Conservation (phyloP, 2,888 invertebrate genomes). For the Exephanes ischioxanthus region DNA sequence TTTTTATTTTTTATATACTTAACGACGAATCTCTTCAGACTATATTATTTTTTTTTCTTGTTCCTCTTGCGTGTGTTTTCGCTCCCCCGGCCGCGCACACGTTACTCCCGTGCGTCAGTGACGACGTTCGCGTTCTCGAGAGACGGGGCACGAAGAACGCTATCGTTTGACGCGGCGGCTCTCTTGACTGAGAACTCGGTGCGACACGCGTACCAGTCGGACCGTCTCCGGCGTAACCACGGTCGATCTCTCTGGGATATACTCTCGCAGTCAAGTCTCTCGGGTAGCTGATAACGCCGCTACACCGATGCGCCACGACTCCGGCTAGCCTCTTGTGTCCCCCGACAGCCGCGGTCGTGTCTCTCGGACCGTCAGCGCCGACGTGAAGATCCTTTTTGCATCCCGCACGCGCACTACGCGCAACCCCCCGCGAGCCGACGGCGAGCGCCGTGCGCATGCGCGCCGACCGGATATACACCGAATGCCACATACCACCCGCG, state of each 20-base stretch:
- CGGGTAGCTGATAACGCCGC: conserved; percentile 61
- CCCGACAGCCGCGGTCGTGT: conserved; percentile 22
- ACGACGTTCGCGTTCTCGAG: not conserved
- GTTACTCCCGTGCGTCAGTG: conserved; percentile 27
- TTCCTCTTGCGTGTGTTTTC: not conserved
- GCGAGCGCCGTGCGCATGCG: conserved; percentile 8
- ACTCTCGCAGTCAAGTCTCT: conserved; percentile 52
- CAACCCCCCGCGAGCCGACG: conserved; percentile 9
- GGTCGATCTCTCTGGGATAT: conserved; percentile 6
- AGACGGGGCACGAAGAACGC: not conserved
- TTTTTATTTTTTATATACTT: not conserved
- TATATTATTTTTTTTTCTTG: conserved; percentile 12
- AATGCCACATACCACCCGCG: not conserved
- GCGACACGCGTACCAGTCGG: conserved; percentile 55
- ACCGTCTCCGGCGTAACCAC: not conserved
- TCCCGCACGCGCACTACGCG: conserved; percentile 54
- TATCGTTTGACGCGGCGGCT: conserved; percentile 3
- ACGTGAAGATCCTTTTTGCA: conserved; percentile 33
- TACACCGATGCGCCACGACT: conserved; percentile 50
- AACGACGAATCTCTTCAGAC: not conserved
- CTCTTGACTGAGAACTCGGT: conserved; percentile 14
- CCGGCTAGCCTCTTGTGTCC: conserved; percentile 16
- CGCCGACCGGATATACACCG: not conserved
- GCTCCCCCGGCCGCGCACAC: conserved; percentile 15
- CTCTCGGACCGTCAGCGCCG: conserved; percentile 32